Percentiles rank a stretch among this genome's conserved stretches.
Conservation (phyloP, 2,888 invertebrate species). For the Dicyrtoma fusca region DNA sequence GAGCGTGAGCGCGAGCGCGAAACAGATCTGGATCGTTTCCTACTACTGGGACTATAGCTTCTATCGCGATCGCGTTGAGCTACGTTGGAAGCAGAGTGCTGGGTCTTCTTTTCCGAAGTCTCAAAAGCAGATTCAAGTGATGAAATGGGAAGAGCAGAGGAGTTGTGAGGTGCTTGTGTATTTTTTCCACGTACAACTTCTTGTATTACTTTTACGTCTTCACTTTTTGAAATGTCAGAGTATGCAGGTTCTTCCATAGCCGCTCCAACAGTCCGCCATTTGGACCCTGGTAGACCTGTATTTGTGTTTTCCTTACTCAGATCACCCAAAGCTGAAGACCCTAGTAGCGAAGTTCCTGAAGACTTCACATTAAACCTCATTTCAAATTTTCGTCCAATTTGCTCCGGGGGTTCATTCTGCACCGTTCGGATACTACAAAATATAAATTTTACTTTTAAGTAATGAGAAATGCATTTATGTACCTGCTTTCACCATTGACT, state of each 20-base stretch:
- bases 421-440: constrained; percentile 48
- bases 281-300: constrained; percentile 36
- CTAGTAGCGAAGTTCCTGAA: constrained; percentile 8
- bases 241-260: background rate
- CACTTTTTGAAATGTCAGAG: too few species aligned
- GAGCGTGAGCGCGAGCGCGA: constrained; percentile 41
- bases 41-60: background rate
- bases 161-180: background rate
- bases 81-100: background rate
- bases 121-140: background rate
- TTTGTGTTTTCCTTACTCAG: background rate
- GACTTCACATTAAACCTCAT: constrained; percentile 43
- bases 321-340: background rate
- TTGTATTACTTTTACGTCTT: too few species aligned
- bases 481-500: too few species aligned
- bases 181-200: too few species aligned
- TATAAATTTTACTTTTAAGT: too few species aligned
- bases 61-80: background rate
- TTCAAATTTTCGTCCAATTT: constrained; percentile 45
- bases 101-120: background rate
- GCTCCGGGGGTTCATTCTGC: constrained; percentile 40
- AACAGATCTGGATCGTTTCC: background rate
- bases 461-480: too few species aligned
- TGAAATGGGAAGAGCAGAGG: background rate
- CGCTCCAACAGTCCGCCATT: constrained; percentile 45